A percentile compares a stretch with the other conserved stretches of the same genome.
Evolutionary conservation across 2,888 invertebrate species (phyloP).

Genomic region (Amphipoea lucens): DNA sequence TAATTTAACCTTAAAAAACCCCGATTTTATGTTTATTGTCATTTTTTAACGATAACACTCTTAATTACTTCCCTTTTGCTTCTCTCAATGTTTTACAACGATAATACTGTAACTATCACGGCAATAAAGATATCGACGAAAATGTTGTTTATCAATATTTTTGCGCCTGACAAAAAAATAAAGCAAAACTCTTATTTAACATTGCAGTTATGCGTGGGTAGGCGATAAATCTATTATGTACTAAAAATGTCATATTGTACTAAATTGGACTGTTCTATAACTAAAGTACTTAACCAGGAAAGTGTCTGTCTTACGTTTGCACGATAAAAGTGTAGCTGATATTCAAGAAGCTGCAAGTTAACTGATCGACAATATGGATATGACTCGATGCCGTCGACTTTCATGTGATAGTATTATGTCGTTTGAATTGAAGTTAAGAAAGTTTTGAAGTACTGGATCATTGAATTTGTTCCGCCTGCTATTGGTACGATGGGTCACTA

Average conservation of each 20-base stretch:
- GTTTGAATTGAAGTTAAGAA: conserved; percentile 17
- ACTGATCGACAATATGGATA: conserved; percentile 4
- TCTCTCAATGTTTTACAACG: no score
- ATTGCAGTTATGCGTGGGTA: no score
- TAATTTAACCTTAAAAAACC: no score
- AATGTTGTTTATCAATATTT: no score
- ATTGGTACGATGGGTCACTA: conserved; percentile 11
- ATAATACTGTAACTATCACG: no score
- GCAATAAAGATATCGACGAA: no score
- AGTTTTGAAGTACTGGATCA: conserved; percentile 42
- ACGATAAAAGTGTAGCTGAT: conserved; percentile 1
- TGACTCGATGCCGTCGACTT: conserved; percentile 16
- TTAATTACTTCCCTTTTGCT: no score
- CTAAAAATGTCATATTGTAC: conserved; percentile 10
- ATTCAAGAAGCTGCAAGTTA: conserved; percentile 16
- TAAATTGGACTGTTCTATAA: background rate
- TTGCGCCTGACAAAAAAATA: no score
- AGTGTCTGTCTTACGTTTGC: conserved; percentile 1
- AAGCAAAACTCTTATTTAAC: no score
- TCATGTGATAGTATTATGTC: conserved; percentile 5
- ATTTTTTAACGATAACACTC: no score
- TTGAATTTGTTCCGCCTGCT: conserved; percentile 40
- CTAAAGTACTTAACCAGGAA: background rate
- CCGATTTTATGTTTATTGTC: no score
- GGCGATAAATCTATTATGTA: no score